Evolutionary conservation across 2,113 vertebrate species (phyloP).

Genomic region (Pseudopodoces humilis): DNA sequence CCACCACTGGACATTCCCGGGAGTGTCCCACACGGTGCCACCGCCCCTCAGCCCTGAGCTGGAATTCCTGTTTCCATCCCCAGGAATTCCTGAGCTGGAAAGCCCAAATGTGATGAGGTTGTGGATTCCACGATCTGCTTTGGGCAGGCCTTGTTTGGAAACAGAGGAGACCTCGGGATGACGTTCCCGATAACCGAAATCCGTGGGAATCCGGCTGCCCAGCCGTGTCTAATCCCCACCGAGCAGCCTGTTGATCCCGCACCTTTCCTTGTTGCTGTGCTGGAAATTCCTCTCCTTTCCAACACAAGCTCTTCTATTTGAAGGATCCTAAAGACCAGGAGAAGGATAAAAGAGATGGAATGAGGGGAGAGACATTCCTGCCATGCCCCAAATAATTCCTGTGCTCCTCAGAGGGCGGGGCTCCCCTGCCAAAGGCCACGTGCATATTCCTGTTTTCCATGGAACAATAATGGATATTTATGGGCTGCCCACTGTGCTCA

Average conservation of each 20-base stretch:
- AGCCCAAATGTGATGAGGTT: accelerated
- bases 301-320: not conserved
- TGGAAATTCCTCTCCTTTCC: not conserved
- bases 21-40: not conserved
- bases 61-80: accelerated
- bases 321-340: not conserved
- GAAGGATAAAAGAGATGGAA: not conserved
- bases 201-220: not conserved
- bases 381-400: accelerated
- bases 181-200: accelerated
- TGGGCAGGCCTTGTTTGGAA: not conserved
- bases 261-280: not conserved
- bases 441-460: not conserved
- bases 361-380: not conserved
- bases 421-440: not conserved
- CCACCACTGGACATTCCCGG: accelerated
- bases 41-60: not conserved
- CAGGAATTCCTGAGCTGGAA: not conserved
- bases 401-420: accelerated
- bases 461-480: not conserved
- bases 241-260: not conserved
- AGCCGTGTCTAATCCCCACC: accelerated
- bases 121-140: accelerated
- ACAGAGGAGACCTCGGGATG: not conserved
- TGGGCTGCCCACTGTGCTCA: not conserved